Conservation (phyloP, 2,113 vertebrate species). For the Vulpes ferrilata region DNA sequence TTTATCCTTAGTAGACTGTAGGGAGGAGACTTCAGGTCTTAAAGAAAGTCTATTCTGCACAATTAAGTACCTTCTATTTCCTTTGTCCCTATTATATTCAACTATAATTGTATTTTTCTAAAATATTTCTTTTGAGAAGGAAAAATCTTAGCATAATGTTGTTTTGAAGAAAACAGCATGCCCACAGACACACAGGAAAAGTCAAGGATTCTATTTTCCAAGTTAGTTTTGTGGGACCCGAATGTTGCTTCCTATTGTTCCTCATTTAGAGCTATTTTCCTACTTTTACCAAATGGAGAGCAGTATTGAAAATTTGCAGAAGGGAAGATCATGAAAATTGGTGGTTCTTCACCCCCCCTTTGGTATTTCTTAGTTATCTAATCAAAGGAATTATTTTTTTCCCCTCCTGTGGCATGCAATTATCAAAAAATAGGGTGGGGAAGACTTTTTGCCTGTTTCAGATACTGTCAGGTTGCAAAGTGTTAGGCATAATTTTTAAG, state of each 20-base stretch:
- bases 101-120: conserved; percentile 12
- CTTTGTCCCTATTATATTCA: neutral
- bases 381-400: neutral
- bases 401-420: neutral
- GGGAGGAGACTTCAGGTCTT: neutral
- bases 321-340: neutral
- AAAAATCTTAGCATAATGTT: neutral
- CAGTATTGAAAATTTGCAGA: neutral
- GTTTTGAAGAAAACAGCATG: neutral
- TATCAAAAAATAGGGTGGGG: neutral
- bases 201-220: neutral
- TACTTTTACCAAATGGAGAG: neutral
- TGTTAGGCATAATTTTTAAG: neutral
- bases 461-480: neutral
- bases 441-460: neutral
- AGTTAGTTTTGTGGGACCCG: neutral
- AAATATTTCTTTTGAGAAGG: neutral
- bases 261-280: neutral
- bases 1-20: conserved; percentile 41
- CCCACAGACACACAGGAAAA: neutral
- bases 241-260: neutral
- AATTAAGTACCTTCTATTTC: neutral
- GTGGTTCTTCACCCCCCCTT: neutral
- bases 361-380: neutral
- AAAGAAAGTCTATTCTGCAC: conserved; percentile 37